These are phyloP conservation scores for Datnioides undecimradiatus DNA, from an alignment of 2,113 vertebrate species.

Conservation along the genomic window DNA sequence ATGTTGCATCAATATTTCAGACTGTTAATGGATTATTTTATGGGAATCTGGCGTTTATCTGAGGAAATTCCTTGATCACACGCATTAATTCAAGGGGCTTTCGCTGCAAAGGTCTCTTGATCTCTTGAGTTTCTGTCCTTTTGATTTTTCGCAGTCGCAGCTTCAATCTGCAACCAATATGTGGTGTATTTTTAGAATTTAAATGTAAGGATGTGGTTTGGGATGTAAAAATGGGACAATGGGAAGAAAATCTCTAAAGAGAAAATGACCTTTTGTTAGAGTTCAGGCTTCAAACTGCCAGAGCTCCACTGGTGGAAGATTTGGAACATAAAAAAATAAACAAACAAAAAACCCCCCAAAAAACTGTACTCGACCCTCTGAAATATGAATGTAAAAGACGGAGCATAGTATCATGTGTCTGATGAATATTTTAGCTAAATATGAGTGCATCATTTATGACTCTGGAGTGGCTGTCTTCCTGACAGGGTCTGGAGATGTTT, in stretches of 20 bases:
- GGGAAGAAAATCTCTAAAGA: neutral
- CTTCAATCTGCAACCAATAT: neutral
- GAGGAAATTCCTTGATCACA: neutral
- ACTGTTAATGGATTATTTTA: slow-evolving; percentile 19
- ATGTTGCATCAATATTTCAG: slow-evolving; percentile 30
- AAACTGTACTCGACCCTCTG: neutral
- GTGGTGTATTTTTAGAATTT: neutral
- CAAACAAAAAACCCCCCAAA: neutral
- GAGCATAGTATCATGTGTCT: slow-evolving; percentile 23
- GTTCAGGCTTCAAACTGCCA: neutral
- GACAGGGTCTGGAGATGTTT: slow-evolving; percentile 33
- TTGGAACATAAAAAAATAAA: neutral
- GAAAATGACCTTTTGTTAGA: neutral
- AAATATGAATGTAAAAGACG: slow-evolving; percentile 42
- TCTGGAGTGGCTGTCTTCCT: slow-evolving; percentile 20
- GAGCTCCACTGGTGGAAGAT: neutral
- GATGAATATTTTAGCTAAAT: slow-evolving; percentile 55
- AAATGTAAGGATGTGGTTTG: neutral
- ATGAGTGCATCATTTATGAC: slow-evolving; percentile 53
- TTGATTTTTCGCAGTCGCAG: neutral
- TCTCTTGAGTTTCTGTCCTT: neutral
- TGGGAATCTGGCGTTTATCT: neutral
- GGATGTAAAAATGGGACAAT: neutral
- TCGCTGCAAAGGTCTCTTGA: neutral
- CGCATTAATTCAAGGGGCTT: neutral